Evolutionary conservation across 1,140 invertebrate species (phyloP), one percentile per base, ranked within the genome.

Genomic region (Acromyrmex echinatior): DNA sequence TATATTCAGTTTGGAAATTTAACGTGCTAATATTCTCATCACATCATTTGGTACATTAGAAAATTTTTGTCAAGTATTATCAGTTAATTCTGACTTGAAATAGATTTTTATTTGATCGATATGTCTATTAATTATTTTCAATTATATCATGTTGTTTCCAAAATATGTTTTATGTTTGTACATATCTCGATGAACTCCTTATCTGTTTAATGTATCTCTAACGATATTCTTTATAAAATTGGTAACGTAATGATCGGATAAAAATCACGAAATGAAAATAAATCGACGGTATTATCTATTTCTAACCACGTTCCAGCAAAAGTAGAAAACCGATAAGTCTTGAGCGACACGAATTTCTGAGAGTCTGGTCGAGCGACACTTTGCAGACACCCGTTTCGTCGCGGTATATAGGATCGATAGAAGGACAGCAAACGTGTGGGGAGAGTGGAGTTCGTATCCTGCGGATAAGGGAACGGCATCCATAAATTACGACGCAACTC

Each of bases 401-500:
- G 89, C 90, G 92, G 92, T 94, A 92, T 93, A 92, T 94, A 93
- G 92, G 94, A 95, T 95, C 94, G 93, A 95, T 95, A 95, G 94
- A 95, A 93, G 94, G 94, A 94, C 94, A 95, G 93, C 89, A 92
- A 94, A 94, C 92, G 94, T 95, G 93, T 95, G 93, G 94, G 92
- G 93, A 93, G 90, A 93, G 91, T 93, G 88, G 94, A 94, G 93
- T 95, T 94, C 94, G 93, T 94, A 95, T 95, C 94, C 95, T 94
- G 94, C 92, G 95, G 94, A 95, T 95, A 95, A 95, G 93, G 94
- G 95, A 95, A 95, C 93, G 94, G 94, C 93, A 95, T 95, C 93
- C 93, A 95, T 95, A 95, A 95, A 95, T 95, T 95, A 95, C 94
- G 93, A 93, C 93, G 92, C 92, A 94, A 94, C 94, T 95, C 94